Conservation (phyloP, 1,140 invertebrate species). For the Drosophila prosaltans region DNA sequence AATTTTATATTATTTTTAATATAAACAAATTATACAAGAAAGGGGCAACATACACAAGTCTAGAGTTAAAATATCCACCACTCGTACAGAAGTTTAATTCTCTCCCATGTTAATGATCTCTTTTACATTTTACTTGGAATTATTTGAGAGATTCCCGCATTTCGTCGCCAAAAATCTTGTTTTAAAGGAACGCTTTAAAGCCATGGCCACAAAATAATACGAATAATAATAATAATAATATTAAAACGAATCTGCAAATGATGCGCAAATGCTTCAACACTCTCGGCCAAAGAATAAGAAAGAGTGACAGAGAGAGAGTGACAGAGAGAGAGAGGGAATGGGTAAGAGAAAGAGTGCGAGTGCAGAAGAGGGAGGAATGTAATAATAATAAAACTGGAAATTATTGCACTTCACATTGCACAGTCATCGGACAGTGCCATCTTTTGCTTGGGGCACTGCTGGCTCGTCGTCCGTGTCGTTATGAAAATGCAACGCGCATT, state of each 20-base stretch:
- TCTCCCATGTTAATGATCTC: too few species aligned
- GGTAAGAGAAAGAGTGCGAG: too few species aligned
- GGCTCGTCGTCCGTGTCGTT: conserved; percentile 42
- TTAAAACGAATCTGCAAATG: conserved; percentile 80
- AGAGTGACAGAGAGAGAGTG: neutral
- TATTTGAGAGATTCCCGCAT: conserved; percentile 27
- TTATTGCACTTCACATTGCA: conserved; percentile 78
- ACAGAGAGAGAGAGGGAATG: too few species aligned
- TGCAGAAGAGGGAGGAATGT: conserved; percentile 35
- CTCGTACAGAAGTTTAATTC: too few species aligned
- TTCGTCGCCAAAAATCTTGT: conserved; percentile 45
- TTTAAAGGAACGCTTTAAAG: conserved; percentile 45
- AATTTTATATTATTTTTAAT: too few species aligned
- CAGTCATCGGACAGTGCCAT: conserved; percentile 78
- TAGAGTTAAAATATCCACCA: too few species aligned
- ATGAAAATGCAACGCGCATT: conserved; percentile 63
- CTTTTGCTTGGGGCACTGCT: conserved; percentile 61
- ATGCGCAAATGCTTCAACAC: conserved; percentile 79
- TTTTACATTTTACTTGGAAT: too few species aligned
- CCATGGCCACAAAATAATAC: conserved; percentile 17
- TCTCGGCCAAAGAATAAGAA: conserved; percentile 34
- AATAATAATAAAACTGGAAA: conserved; percentile 81
- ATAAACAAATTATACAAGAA: too few species aligned
- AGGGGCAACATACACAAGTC: too few species aligned
- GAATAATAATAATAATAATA: conserved; percentile 61